Evolutionary conservation across 2,888 invertebrate species (phyloP).

Genomic region (Philaethria dido): DNA sequence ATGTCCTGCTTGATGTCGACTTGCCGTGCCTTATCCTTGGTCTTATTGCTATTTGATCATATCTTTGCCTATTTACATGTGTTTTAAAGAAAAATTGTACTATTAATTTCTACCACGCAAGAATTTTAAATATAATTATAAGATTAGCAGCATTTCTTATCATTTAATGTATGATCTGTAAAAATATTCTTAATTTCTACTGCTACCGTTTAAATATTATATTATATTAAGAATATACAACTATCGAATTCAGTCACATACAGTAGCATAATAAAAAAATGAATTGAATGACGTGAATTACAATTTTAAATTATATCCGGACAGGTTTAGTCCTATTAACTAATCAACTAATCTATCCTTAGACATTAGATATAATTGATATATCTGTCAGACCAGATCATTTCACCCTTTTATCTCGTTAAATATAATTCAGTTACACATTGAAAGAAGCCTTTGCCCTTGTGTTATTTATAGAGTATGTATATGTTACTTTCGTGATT

Average conservation of each 20-base stretch:
- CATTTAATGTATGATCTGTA: not conserved
- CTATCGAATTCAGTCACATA: no score
- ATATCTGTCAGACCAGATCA: constrained; percentile 5
- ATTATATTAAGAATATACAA: no score
- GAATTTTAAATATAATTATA: not conserved
- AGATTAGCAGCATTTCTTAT: not conserved
- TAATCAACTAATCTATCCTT: constrained; percentile 39
- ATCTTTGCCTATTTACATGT: constrained; percentile 21
- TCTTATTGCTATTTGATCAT: constrained; percentile 36
- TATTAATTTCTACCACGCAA: not conserved
- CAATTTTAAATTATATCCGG: no score
- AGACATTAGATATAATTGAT: constrained; percentile 44
- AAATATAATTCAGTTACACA: constrained; percentile 24
- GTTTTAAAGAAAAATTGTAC: not conserved
- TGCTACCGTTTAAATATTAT: no score
- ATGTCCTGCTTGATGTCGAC: constrained; percentile 48
- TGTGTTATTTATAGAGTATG: constrained; percentile 28
- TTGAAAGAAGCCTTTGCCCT: constrained; percentile 32
- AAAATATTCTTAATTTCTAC: no score
- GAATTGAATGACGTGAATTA: no score
- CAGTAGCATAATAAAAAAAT: no score
- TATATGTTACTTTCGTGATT: constrained; percentile 8
- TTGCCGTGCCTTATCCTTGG: constrained; percentile 33
- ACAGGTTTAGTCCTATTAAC: no score
- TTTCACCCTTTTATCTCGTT: constrained; percentile 23